Evolutionary conservation across 2,113 vertebrate species (phyloP).

Genomic region (Hyla sarda): DNA sequence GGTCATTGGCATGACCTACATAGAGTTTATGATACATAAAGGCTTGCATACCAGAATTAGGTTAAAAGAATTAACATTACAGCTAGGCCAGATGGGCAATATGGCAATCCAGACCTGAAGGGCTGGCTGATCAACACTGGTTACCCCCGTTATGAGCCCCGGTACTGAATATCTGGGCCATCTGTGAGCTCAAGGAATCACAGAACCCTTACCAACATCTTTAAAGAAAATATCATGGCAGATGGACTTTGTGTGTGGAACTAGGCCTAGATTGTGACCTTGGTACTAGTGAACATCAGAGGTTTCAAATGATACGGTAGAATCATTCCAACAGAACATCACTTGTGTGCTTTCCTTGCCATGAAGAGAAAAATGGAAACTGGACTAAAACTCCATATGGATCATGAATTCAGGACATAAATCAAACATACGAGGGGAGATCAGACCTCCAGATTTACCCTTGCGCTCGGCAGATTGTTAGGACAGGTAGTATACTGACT

Average conservation of each 20-base stretch:
- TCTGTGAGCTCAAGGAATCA: background rate
- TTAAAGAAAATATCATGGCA: background rate
- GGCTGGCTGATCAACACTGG: slow-evolving; percentile 2
- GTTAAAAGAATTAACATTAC: background rate
- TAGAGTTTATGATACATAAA: background rate
- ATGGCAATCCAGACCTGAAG: background rate
- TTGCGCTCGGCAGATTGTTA: too few relatives aligned
- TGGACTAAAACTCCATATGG: too few relatives aligned
- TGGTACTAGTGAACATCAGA: background rate
- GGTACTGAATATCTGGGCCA: background rate
- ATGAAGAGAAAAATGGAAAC: too few relatives aligned
- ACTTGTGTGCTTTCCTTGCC: too few relatives aligned
- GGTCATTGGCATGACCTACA: background rate
- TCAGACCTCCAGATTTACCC: too few relatives aligned
- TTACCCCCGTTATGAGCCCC: background rate
- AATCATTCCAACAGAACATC: background rate
- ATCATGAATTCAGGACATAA: too few relatives aligned
- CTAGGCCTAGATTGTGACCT: background rate
- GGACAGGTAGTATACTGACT: too few relatives aligned
- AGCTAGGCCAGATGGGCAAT: background rate
- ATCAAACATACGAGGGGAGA: too few relatives aligned
- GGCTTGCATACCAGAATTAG: background rate
- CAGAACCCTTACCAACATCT: background rate
- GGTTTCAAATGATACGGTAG: background rate
- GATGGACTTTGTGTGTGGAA: background rate